Conservation (phyloP, 2,797 vertebrate species). For the Hippoglossus hippoglossus region DNA sequence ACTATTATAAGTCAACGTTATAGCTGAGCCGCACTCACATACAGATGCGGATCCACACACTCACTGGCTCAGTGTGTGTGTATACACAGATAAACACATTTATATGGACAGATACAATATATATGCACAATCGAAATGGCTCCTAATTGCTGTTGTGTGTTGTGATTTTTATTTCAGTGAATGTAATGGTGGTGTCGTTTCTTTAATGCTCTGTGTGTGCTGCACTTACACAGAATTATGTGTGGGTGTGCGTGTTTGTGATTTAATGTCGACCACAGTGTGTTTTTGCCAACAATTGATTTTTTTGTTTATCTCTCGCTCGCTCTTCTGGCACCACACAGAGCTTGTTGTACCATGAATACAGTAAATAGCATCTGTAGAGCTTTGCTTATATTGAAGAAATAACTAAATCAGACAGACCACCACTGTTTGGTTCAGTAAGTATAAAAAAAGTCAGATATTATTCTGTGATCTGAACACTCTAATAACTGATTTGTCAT, state of each 20-base stretch:
- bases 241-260: not conserved
- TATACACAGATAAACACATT: not conserved
- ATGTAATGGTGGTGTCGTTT: not conserved
- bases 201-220: constrained; percentile 34
- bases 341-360: constrained; percentile 14
- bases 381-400: not conserved
- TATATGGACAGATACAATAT: not conserved
- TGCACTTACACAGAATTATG: not conserved
- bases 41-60: constrained; percentile 23
- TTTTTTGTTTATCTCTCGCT: constrained; percentile 14
- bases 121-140: not conserved
- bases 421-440: not conserved
- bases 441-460: not conserved
- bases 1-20: constrained; percentile 55
- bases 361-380: not conserved
- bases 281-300: constrained; percentile 30
- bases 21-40: constrained; percentile 16
- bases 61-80: not conserved
- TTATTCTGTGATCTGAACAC: not conserved
- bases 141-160: not conserved
- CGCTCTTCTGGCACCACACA: not conserved
- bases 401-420: not conserved
- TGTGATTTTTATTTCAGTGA: not conserved
- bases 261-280: constrained; percentile 5
- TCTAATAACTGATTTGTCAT: not conserved